Conservation (phyloP, 2,888 invertebrate genomes). For the Brenthis daphne region DNA sequence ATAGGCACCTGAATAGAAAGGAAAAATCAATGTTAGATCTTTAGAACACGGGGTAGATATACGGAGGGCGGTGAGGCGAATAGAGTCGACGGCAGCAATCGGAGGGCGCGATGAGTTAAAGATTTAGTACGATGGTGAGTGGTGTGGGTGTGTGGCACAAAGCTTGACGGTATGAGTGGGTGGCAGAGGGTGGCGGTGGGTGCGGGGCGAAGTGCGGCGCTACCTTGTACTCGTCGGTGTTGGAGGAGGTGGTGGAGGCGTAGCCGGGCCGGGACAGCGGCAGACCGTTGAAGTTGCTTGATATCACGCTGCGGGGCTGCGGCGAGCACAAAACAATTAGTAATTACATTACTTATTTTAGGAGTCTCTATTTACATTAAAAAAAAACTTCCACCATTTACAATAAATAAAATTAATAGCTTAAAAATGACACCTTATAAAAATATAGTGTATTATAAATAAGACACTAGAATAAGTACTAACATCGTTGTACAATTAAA, state of each 20-base stretch:
- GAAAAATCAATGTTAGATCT: conserved; percentile 47
- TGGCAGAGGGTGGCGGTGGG: conserved; percentile 43
- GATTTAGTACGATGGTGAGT: conserved; percentile 4
- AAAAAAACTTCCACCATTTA: conserved; percentile 16
- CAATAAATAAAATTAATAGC: neutral
- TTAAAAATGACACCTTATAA: too few relatives aligned
- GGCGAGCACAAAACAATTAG: conserved; percentile 40
- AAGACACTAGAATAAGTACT: too few relatives aligned
- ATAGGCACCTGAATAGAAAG: conserved; percentile 50
- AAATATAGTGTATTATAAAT: too few relatives aligned
- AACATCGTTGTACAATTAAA: too few relatives aligned
- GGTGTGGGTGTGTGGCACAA: conserved; percentile 12
- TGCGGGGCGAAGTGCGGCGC: conserved; percentile 49
- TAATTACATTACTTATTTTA: conserved; percentile 25
- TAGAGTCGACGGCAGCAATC: conserved; percentile 22
- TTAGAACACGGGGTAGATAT: conserved; percentile 40
- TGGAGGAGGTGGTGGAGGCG: conserved; percentile 52
- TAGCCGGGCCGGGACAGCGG: conserved; percentile 65
- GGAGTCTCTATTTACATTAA: neutral
- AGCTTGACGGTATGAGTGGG: conserved; percentile 2
- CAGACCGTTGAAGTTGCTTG: conserved; percentile 68
- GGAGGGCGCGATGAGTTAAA: conserved; percentile 11
- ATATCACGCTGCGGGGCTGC: conserved; percentile 67
- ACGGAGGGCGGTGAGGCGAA: conserved; percentile 16
- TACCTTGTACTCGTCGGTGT: conserved; percentile 70